Percentiles rank a stretch among this genome's conserved stretches.
Conservation (phyloP, 2,113 vertebrate genomes). For the Vulpes lagopus region DNA sequence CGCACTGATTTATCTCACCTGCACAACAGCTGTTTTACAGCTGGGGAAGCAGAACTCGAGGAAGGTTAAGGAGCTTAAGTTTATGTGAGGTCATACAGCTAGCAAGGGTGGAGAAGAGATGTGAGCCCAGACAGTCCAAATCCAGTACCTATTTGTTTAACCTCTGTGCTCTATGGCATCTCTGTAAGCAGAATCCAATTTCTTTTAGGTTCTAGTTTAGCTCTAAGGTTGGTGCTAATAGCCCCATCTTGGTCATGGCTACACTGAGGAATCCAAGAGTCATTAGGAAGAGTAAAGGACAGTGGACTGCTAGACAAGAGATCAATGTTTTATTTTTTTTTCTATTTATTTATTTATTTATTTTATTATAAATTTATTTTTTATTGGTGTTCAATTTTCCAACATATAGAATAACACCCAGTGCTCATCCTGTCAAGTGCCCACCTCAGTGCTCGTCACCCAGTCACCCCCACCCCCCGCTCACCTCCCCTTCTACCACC, state of each 20-base stretch:
- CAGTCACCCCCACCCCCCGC: too few relatives aligned
- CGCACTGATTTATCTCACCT: background rate
- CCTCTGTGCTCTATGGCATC: background rate
- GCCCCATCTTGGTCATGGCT: background rate
- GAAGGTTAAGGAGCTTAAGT: background rate
- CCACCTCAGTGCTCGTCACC: too few relatives aligned
- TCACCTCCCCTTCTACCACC: too few relatives aligned
- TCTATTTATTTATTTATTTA: too few relatives aligned
- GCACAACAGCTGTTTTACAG: background rate
- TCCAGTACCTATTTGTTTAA: background rate
- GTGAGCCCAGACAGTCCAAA: background rate
- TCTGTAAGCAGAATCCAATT: background rate
- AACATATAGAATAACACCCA: too few relatives aligned
- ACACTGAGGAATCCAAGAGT: background rate
- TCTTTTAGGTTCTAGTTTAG: background rate
- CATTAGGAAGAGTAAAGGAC: background rate
- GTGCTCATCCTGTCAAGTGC: too few relatives aligned
- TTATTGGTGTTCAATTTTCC: too few relatives aligned
- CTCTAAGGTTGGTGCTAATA: background rate
- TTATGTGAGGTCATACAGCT: background rate
- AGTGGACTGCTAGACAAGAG: background rate
- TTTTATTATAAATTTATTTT: too few relatives aligned
- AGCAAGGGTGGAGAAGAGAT: background rate
- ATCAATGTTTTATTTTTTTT: background rate
- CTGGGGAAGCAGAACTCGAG: background rate